These are phyloP conservation scores for Merodon equestris DNA, from an alignment of 2,888 invertebrate genomes.

Conservation along the genomic window DNA sequence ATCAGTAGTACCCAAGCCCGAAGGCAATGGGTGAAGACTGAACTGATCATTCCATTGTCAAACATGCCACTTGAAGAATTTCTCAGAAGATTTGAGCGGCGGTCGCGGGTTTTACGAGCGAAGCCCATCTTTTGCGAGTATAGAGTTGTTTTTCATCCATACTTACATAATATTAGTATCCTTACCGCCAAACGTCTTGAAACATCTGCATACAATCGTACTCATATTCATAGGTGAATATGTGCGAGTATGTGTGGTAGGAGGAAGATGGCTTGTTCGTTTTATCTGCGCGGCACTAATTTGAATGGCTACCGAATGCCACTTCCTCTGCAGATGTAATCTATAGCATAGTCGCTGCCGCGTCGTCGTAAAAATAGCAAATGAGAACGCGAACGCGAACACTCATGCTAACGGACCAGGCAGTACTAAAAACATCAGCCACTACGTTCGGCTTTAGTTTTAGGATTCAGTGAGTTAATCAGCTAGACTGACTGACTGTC, in stretches of 20 bases:
- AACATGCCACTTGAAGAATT: background rate
- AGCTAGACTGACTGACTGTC: constrained; percentile 51
- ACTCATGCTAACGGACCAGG: background rate
- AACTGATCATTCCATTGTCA: constrained; percentile 47
- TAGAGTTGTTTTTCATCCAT: constrained; percentile 45
- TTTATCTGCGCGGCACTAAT: constrained; percentile 60
- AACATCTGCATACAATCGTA: constrained; percentile 2
- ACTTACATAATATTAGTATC: constrained; percentile 28
- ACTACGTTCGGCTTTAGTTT: constrained; percentile 29
- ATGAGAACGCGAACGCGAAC: constrained; percentile 34
- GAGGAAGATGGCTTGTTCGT: constrained; percentile 33
- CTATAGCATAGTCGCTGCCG: constrained; percentile 30
- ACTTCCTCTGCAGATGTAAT: constrained; percentile 57
- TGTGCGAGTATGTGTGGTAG: constrained; percentile 20
- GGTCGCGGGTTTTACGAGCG: constrained; percentile 46
- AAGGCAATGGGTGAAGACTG: constrained; percentile 1
- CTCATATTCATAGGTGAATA: background rate
- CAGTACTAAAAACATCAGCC: constrained; percentile 23
- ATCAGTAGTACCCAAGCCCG: constrained; percentile 13
- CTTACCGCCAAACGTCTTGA: constrained; percentile 22
- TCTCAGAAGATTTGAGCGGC: background rate
- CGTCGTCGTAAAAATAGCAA: constrained; percentile 63
- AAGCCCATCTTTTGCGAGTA: constrained; percentile 57
- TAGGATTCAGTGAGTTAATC: constrained; percentile 58
- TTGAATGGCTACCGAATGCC: constrained; percentile 65